Conservation (phyloP, 2,113 vertebrate genomes). For the Orientallactaga bullata region DNA sequence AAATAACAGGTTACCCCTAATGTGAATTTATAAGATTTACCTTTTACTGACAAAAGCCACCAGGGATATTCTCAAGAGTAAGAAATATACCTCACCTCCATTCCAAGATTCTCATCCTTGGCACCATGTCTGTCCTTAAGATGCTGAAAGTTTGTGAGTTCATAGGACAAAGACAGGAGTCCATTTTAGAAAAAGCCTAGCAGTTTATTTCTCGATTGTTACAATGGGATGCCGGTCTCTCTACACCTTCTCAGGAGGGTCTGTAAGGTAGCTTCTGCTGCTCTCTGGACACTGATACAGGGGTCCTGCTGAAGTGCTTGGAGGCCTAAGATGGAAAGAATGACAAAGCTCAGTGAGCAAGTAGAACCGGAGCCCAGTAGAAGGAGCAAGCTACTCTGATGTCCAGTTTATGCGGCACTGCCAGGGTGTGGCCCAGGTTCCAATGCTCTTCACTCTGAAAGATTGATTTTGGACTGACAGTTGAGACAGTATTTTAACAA, state of each 20-base stretch:
- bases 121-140: background rate
- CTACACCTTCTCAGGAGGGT: conserved; percentile 77
- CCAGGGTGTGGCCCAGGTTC: too few relatives aligned
- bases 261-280: conserved; percentile 74
- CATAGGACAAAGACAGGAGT: conserved; percentile 23
- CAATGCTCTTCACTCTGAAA: background rate
- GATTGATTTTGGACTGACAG: background rate
- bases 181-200: conserved; percentile 65
- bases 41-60: background rate
- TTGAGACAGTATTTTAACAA: background rate
- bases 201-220: conserved; percentile 74
- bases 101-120: background rate
- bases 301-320: conserved; percentile 73
- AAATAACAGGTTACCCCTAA: background rate
- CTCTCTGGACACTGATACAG: conserved; percentile 79
- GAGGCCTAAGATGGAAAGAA: conserved; percentile 69
- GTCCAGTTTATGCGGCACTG: too few relatives aligned
- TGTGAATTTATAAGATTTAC: background rate
- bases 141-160: background rate
- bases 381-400: background rate
- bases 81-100: background rate
- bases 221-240: conserved; percentile 62
- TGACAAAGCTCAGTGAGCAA: background rate
- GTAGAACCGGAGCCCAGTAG: background rate
- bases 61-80: background rate